A percentile compares a stretch with the other conserved stretches of the same genome.
Evolutionary conservation across 2,113 vertebrate species (phyloP).

Genomic region (Spilogale gracilis): DNA sequence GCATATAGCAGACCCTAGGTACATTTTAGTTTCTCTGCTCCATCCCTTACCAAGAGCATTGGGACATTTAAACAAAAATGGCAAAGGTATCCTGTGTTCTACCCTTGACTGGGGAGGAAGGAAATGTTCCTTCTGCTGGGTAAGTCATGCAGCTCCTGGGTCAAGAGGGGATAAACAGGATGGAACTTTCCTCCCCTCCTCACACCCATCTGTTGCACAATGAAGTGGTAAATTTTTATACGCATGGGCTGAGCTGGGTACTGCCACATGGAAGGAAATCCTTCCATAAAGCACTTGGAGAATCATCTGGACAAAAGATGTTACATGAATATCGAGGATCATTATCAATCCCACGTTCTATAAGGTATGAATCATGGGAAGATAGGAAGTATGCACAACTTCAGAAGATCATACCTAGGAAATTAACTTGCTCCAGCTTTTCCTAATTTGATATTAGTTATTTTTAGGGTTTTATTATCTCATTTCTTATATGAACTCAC

Average conservation of each 20-base stretch:
- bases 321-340: background rate
- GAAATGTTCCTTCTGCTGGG: background rate
- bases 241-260: background rate
- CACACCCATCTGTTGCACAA: background rate
- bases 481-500: slow-evolving; percentile 61
- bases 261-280: background rate
- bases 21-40: background rate
- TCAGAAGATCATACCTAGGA: slow-evolving; percentile 51
- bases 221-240: background rate
- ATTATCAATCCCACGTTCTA: background rate
- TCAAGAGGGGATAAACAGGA: slow-evolving; percentile 36
- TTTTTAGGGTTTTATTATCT: slow-evolving; percentile 56
- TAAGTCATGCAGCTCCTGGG: background rate
- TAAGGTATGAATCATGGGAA: background rate
- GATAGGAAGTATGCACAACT: background rate
- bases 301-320: slow-evolving; percentile 33
- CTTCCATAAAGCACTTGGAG: background rate
- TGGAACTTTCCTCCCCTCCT: background rate
- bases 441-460: slow-evolving; percentile 33
- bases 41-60: background rate
- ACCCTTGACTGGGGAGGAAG: slow-evolving; percentile 33
- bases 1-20: background rate
- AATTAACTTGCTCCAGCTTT: slow-evolving; percentile 66
- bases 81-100: slow-evolving; percentile 28
- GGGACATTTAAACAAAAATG: background rate